Conservation (phyloP, 1,140 invertebrate species). For the Agrilus planipennis region DNA sequence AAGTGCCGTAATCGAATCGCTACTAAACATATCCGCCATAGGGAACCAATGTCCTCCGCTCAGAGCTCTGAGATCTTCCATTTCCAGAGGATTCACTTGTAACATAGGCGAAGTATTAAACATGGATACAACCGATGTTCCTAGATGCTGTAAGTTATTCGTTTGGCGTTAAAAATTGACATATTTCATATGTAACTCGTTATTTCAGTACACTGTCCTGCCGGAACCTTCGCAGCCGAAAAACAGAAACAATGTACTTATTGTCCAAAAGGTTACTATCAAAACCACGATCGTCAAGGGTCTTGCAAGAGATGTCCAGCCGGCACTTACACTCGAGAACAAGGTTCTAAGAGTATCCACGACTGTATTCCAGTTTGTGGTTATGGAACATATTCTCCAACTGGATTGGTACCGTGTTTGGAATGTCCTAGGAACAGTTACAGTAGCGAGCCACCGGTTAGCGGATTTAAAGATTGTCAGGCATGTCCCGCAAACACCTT, state of each 20-base stretch:
- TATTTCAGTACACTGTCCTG: conserved; percentile 80
- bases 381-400: conserved; percentile 90
- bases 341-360: conserved; percentile 71
- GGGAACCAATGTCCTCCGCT: conserved; percentile 85
- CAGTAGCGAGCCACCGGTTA: conserved; percentile 73
- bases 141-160: conserved; percentile 70
- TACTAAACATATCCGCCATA: conserved; percentile 78
- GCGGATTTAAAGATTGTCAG: conserved; percentile 89
- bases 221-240: conserved; percentile 83
- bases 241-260: conserved; percentile 79
- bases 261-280: conserved; percentile 83
- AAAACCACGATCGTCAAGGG: conserved; percentile 81
- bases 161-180: not conserved
- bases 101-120: conserved; percentile 87
- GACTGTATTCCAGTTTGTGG: conserved; percentile 91
- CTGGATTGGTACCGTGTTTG: conserved; percentile 86
- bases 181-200: conserved; percentile 2
- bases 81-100: conserved; percentile 82
- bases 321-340: conserved; percentile 83
- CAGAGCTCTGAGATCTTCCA: conserved; percentile 72
- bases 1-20: conserved; percentile 77
- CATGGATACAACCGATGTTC: conserved; percentile 81
- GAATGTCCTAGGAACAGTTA: conserved; percentile 92
- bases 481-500: conserved; percentile 82
- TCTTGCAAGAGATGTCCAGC: conserved; percentile 78